Evolutionary conservation across 1,140 invertebrate genomes (phyloP).

Genomic region (Atta cephalotes): DNA sequence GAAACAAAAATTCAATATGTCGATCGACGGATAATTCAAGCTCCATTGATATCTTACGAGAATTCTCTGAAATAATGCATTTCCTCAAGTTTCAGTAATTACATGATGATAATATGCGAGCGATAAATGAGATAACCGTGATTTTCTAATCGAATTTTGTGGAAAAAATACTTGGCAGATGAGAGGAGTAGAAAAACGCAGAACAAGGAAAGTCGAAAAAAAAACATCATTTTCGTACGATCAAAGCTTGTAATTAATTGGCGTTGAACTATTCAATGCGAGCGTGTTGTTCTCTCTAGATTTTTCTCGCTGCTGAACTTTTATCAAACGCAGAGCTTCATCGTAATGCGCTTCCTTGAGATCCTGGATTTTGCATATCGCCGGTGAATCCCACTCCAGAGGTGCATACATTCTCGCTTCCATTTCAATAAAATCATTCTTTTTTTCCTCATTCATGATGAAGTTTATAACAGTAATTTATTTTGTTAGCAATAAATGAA

Average conservation of each 20-base stretch:
- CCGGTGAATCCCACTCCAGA: constrained; percentile 87
- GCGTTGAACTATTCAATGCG: not conserved
- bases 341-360: constrained; percentile 87
- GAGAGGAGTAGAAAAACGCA: not conserved
- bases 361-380: constrained; percentile 87
- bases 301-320: constrained; percentile 80
- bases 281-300: not conserved
- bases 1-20: too few relatives aligned
- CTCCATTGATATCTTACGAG: not conserved
- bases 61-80: not conserved
- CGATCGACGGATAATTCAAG: too few relatives aligned
- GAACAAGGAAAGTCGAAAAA: constrained; percentile 45
- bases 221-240: not conserved
- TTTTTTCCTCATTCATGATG: constrained; percentile 45
- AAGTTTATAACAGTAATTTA: not conserved
- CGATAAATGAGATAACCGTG: not conserved
- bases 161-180: constrained; percentile 1
- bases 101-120: not conserved
- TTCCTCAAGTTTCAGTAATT: not conserved
- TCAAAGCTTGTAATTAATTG: not conserved
- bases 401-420: constrained; percentile 86
- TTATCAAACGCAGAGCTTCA: constrained; percentile 86
- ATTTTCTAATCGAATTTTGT: not conserved
- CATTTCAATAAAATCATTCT: constrained; percentile 62
- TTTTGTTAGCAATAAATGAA: not conserved